These are phyloP conservation scores for Triplophysa yarkandensis DNA, from an alignment of 2,797 vertebrate genomes.

Conservation along the genomic window DNA sequence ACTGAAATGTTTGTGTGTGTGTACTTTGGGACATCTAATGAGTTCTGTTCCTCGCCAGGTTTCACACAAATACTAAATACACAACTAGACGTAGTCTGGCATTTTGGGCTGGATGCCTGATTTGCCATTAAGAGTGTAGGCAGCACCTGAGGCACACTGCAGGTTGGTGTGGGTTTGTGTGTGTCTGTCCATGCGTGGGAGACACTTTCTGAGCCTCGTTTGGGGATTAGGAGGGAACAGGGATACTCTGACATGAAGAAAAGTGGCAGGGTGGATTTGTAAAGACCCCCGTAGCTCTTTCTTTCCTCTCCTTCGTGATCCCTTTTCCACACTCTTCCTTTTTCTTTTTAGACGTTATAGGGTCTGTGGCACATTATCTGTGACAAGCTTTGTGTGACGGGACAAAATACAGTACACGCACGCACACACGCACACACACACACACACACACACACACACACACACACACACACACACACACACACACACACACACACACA, in stretches of 20 bases:
- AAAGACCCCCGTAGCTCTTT: conserved; percentile 29
- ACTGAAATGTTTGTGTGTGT: conserved; percentile 2
- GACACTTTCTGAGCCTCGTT: conserved; percentile 9
- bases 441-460: conserved; percentile 43
- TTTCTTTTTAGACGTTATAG: conserved; percentile 21
- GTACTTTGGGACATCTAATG: conserved; percentile 10
- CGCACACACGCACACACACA: no score
- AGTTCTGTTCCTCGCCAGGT: not conserved
- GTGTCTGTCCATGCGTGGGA: not conserved
- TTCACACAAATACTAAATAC: not conserved
- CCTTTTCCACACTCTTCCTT: conserved; percentile 18
- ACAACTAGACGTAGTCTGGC: not conserved
- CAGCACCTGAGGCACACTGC: conserved; percentile 11
- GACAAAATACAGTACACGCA: conserved; percentile 28
- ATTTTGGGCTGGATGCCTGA: not conserved
- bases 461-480: conserved; percentile 42
- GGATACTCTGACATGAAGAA: conserved; percentile 37
- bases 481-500: conserved; percentile 37
- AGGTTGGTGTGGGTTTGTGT: not conserved
- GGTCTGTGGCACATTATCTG: conserved; percentile 60
- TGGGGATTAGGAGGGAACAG: conserved; percentile 26
- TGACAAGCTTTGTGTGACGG: conserved; percentile 58
- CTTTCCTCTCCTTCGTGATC: conserved; percentile 23
- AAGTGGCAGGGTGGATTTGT: conserved; percentile 36
- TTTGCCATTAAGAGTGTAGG: not conserved